Percentiles rank a stretch among this genome's conserved stretches.
Evolutionary conservation across 1,140 invertebrate genomes (phyloP).

Genomic region (Cardiocondyla obscurior): DNA sequence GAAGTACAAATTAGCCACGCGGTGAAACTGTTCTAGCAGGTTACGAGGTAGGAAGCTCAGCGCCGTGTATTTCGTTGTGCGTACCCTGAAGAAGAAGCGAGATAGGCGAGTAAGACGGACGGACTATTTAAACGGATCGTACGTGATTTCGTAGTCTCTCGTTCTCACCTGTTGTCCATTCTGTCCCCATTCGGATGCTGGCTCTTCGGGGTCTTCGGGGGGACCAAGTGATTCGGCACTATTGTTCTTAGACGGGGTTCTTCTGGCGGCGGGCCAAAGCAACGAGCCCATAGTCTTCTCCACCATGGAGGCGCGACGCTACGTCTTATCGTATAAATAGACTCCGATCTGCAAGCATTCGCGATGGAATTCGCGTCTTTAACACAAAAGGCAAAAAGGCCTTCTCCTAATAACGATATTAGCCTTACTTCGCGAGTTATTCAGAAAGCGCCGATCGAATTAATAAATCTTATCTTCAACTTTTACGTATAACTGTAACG

Average conservation of each 20-base stretch:
- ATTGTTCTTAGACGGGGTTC: conserved; percentile 89
- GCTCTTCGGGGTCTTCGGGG: conserved; percentile 89
- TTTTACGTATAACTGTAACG: not conserved
- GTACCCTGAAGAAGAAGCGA: conserved; percentile 85
- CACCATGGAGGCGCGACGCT: conserved; percentile 88
- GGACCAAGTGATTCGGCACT: conserved; percentile 92
- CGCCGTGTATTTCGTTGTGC: conserved; percentile 98
- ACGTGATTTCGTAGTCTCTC: not conserved
- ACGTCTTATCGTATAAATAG: conserved; percentile 93
- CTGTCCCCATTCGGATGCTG: conserved; percentile 93
- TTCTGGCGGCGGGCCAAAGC: conserved; percentile 86
- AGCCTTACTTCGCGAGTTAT: no score
- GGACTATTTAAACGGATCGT: not conserved
- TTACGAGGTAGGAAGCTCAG: conserved; percentile 98
- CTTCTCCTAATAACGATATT: no score
- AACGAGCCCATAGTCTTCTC: conserved; percentile 85
- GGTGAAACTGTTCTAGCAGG: conserved; percentile 98
- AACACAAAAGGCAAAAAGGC: no score
- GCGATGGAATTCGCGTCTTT: not conserved
- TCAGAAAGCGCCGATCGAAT: not conserved
- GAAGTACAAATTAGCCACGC: conserved; percentile 99
- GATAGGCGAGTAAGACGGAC: not conserved
- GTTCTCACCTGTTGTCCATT: conserved; percentile 87
- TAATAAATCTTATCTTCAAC: not conserved
- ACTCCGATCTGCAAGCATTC: conserved; percentile 87